phyloP scores from a whole-genome alignment of 2,113 vertebrate genomes.

The Ammodramus savannarum region DNA sequence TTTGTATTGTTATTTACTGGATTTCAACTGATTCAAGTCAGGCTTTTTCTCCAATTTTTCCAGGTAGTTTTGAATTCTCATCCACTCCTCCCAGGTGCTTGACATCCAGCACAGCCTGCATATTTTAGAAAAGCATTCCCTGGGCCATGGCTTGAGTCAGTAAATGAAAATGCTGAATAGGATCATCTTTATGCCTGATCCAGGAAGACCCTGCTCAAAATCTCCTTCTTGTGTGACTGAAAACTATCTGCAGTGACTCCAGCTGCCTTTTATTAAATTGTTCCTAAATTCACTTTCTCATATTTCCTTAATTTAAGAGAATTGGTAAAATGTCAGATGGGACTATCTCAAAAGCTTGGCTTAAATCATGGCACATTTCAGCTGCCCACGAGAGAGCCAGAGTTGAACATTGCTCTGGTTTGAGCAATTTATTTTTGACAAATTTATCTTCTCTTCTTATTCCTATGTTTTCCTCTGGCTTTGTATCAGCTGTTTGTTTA shows the following conservation, averaged over 20 bases:
- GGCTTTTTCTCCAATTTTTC: not conserved
- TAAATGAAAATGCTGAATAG: not conserved
- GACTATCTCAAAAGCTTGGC: not conserved
- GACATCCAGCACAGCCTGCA: not conserved
- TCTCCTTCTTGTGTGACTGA: not conserved
- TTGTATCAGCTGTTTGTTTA: not conserved
- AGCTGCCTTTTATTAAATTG: not conserved
- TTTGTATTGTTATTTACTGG: not conserved
- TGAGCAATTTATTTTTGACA: not conserved
- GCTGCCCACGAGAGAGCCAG: not conserved
- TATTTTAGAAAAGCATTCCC: not conserved
- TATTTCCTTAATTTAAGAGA: not conserved
- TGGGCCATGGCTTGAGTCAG: not conserved
- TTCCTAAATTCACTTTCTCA: not conserved
- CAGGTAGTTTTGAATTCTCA: not conserved
- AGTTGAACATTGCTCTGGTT: not conserved
- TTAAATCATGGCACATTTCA: not conserved
- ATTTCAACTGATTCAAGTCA: not conserved
- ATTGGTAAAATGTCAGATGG: not conserved
- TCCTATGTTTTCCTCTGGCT: not conserved
- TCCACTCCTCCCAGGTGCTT: not conserved
- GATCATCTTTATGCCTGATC: not conserved
- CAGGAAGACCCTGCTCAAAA: not conserved
- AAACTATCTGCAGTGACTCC: not conserved
- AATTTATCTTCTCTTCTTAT: not conserved